Evolutionary conservation across 2,888 invertebrate genomes (phyloP).

Genomic region (Amaurobius ferox): DNA sequence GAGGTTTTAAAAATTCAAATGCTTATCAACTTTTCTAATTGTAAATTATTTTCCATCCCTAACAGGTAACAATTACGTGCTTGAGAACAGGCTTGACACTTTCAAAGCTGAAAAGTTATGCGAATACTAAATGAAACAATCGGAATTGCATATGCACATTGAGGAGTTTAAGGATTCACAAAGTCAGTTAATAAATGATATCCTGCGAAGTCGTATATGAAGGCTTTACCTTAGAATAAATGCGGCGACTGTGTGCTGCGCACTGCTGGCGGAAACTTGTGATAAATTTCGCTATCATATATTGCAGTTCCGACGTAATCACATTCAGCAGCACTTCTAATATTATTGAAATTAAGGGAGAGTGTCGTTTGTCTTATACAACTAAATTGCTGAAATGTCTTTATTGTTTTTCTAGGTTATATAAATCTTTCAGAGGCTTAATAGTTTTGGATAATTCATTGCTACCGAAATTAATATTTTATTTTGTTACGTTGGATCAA

Average conservation of each 20-base stretch:
- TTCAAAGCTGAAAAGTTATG: conserved; percentile 61
- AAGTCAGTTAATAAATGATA: conserved; percentile 65
- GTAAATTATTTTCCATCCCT: no score
- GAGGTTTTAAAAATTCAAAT: no score
- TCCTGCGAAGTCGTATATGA: conserved; percentile 38
- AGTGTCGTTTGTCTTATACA: conserved; percentile 29
- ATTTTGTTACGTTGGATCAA: neutral
- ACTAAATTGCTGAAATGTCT: conserved; percentile 16
- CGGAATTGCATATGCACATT: conserved; percentile 20
- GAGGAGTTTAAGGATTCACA: conserved; percentile 45
- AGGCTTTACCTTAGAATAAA: conserved; percentile 47
- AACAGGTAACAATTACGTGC: conserved; percentile 34
- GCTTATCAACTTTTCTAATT: no score
- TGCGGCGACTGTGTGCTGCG: conserved; percentile 14
- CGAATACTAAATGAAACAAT: conserved; percentile 60
- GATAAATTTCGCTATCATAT: conserved; percentile 44
- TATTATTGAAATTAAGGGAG: conserved; percentile 49
- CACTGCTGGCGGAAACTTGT: conserved; percentile 46
- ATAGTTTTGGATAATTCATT: neutral
- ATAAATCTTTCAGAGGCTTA: neutral
- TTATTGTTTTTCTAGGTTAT: neutral
- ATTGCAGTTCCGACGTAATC: conserved; percentile 32
- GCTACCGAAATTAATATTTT: neutral
- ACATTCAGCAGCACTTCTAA: conserved; percentile 40
- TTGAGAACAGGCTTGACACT: conserved; percentile 25